Evolutionary conservation across 1,140 invertebrate genomes (phyloP).

Genomic region (Batillaria attramentaria): DNA sequence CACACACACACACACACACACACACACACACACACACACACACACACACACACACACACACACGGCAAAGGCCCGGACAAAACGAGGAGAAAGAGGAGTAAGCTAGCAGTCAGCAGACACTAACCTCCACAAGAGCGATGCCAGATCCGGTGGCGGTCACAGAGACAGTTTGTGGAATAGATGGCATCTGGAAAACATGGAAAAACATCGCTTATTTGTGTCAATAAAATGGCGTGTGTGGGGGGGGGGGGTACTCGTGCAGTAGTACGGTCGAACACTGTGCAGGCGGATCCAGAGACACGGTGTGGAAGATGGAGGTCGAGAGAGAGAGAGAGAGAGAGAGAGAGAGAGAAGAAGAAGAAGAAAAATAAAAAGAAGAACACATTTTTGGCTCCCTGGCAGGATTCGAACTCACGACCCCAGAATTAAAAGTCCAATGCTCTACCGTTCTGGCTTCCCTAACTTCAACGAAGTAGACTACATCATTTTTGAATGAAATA

Average conservation of each 20-base stretch:
- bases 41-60: constrained; percentile 5
- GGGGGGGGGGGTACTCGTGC: too few species aligned
- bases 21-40: not conserved
- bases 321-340: too few species aligned
- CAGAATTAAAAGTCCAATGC: too few species aligned
- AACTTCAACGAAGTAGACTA: not conserved
- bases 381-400: too few species aligned
- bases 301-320: too few species aligned
- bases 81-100: not conserved
- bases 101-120: not conserved
- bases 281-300: too few species aligned
- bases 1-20: not conserved
- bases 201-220: too few species aligned
- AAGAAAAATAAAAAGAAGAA: not conserved
- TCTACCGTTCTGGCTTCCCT: not conserved
- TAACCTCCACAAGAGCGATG: constrained; percentile 83
- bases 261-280: too few species aligned
- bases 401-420: too few species aligned
- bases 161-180: constrained; percentile 64
- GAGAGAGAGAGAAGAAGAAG: not conserved
- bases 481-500: not conserved
- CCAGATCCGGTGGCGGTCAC: constrained; percentile 87
- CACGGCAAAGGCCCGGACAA: not conserved
- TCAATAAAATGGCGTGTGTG: too few species aligned
- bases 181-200: constrained; percentile 71